Conservation (phyloP, 1,140 invertebrate species). For the Chionoecetes opilio region DNA sequence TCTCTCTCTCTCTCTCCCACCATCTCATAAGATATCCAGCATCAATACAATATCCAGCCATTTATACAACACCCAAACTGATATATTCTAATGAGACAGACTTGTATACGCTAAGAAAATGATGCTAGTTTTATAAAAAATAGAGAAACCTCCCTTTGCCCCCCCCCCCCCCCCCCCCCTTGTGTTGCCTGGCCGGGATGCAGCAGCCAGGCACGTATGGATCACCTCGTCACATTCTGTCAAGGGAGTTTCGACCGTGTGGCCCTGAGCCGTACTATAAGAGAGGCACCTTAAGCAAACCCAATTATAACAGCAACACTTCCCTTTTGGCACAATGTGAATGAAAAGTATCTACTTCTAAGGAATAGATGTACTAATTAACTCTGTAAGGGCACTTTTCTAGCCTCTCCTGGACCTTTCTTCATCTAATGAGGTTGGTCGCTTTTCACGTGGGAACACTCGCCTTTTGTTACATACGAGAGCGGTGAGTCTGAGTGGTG, state of each 20-base stretch:
- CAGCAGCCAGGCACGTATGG: slow-evolving; percentile 39
- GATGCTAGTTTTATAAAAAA: slow-evolving; percentile 70
- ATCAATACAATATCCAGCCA: slow-evolving; percentile 49
- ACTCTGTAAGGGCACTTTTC: slow-evolving; percentile 69
- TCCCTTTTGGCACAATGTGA: slow-evolving; percentile 70
- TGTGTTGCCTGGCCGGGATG: slow-evolving; percentile 38
- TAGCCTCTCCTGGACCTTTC: slow-evolving; percentile 50
- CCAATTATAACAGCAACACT: slow-evolving; percentile 75
- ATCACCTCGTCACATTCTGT: background rate
- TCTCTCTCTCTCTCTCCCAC: slow-evolving; percentile 8
- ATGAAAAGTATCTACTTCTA: slow-evolving; percentile 73
- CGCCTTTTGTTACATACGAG: slow-evolving; percentile 57
- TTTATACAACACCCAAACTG: slow-evolving; percentile 68
- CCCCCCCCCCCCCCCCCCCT: background rate
- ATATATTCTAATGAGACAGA: slow-evolving; percentile 74
- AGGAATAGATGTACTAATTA: slow-evolving; percentile 73
- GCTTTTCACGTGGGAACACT: slow-evolving; percentile 70
- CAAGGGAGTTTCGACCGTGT: slow-evolving; percentile 44
- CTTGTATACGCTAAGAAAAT: slow-evolving; percentile 71
- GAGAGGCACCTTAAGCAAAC: slow-evolving; percentile 59
- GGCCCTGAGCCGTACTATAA: background rate
- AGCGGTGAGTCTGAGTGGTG: background rate
- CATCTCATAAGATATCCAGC: slow-evolving; percentile 37
- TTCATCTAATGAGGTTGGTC: slow-evolving; percentile 73
- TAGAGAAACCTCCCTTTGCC: background rate